Conservation (phyloP, 1,140 invertebrate species). For the Periplaneta americana region DNA sequence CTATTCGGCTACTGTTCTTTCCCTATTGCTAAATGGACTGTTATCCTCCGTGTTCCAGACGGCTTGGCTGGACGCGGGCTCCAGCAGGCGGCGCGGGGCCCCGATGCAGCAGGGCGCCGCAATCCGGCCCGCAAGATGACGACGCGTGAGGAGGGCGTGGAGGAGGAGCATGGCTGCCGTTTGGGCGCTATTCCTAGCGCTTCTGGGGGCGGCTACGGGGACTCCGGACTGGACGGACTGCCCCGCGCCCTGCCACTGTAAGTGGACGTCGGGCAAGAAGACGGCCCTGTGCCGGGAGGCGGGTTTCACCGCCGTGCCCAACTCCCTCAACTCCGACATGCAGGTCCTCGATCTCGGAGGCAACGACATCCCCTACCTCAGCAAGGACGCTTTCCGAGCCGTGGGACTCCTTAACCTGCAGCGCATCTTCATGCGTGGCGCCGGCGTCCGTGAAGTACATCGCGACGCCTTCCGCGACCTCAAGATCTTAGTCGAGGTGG, state of each 20-base stretch:
- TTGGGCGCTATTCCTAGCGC: constrained; percentile 17
- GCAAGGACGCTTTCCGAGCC: constrained; percentile 73
- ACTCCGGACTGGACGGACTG: constrained; percentile 77
- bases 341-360: constrained; percentile 80
- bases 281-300: constrained; percentile 74
- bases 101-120: neutral
- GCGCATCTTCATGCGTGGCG: constrained; percentile 68
- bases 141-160: neutral
- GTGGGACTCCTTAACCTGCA: constrained; percentile 78
- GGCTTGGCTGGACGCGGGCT: neutral
- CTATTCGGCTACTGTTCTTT: no score
- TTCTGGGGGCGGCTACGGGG: constrained; percentile 39
- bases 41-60: no score
- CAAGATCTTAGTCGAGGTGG: constrained; percentile 81
- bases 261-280: constrained; percentile 85
- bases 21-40: no score
- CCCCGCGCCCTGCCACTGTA: constrained; percentile 73
- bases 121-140: neutral
- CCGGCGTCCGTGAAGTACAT: constrained; percentile 68
- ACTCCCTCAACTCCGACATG: constrained; percentile 69
- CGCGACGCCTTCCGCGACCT: constrained; percentile 78
- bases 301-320: constrained; percentile 67
- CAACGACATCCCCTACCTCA: constrained; percentile 68
- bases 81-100: neutral
- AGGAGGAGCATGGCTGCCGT: neutral